Evolutionary conservation across 2,888 invertebrate genomes (phyloP).

Genomic region (Archips crataeganus): DNA sequence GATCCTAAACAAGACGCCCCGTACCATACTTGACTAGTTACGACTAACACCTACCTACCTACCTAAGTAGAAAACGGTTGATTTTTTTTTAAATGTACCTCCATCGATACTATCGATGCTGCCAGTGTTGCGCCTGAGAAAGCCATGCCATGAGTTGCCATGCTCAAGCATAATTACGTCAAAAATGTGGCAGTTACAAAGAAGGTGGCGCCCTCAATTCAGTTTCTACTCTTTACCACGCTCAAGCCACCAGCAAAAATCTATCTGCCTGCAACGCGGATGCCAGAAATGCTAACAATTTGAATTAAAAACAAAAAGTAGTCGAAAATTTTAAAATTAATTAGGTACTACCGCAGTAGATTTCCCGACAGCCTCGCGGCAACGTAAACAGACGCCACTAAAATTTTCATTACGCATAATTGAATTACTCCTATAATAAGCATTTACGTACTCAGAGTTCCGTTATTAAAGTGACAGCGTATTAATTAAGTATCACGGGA

Average conservation of each 20-base stretch:
- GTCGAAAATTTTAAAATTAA: neutral
- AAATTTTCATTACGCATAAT: constrained; percentile 16
- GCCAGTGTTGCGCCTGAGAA: too few species aligned
- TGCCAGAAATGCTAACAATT: too few species aligned
- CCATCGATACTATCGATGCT: too few species aligned
- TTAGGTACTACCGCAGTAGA: neutral
- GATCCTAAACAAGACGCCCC: neutral
- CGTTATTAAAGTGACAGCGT: constrained; percentile 22
- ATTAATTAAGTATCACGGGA: constrained; percentile 38
- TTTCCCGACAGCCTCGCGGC: neutral
- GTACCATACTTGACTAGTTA: too few species aligned
- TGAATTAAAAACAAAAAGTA: neutral
- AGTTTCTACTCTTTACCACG: too few species aligned
- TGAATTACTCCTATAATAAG: constrained; percentile 15
- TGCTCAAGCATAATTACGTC: too few species aligned
- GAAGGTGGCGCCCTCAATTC: too few species aligned
- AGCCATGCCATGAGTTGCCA: too few species aligned
- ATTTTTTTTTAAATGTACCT: too few species aligned
- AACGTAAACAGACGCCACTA: constrained; percentile 4
- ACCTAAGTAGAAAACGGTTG: too few species aligned
- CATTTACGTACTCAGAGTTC: neutral
- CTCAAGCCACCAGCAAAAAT: neutral
- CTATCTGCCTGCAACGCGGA: neutral
- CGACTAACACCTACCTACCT: too few species aligned
- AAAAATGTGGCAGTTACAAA: too few species aligned